Percentiles rank a stretch among this genome's conserved stretches.
These are phyloP conservation scores for Delia radicum DNA, from an alignment of 1,140 invertebrate genomes.

Conservation along the genomic window DNA sequence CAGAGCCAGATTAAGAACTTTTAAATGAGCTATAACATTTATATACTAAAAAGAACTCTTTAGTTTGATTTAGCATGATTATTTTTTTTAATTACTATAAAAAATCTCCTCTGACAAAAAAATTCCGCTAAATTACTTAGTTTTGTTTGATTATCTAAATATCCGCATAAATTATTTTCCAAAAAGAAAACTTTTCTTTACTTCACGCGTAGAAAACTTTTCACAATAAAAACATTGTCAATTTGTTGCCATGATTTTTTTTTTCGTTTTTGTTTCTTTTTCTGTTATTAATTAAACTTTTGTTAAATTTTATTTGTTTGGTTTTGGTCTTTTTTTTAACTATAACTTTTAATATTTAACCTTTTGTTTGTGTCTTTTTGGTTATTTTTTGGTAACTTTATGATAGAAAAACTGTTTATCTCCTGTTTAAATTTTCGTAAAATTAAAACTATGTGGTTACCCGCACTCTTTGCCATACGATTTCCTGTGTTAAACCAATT, in stretches of 20 bases:
- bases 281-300: background rate
- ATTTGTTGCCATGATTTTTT: background rate
- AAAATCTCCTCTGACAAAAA: no score
- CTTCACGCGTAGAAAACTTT: background rate
- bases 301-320: background rate
- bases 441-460: slow-evolving; percentile 26
- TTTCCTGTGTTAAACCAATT: slow-evolving; percentile 17
- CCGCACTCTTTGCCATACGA: background rate
- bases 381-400: background rate
- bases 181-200: background rate
- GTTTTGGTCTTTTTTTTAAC: background rate
- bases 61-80: no score
- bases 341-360: slow-evolving; percentile 2
- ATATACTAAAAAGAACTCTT: no score
- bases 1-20: no score
- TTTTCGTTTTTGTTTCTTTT: no score
- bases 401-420: slow-evolving; percentile 1
- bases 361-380: background rate
- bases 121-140: no score
- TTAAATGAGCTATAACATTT: no score
- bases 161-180: background rate
- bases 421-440: slow-evolving; percentile 19
- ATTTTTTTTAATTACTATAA: no score
- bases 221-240: background rate
- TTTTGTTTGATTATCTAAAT: no score